phyloP scores from a whole-genome alignment of 2,888 invertebrate genomes.

The Chelonus formosanus region DNA sequence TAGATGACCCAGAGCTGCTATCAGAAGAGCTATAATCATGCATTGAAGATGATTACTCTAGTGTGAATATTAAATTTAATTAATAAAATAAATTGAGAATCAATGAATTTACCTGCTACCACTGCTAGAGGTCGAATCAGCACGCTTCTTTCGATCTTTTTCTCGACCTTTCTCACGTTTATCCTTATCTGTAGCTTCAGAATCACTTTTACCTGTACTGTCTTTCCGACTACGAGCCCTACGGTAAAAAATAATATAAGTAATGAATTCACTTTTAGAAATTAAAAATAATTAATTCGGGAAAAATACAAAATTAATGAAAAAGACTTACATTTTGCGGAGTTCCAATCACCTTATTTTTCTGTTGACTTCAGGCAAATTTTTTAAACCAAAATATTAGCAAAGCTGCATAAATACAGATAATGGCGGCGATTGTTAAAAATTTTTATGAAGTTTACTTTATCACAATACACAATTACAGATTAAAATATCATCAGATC shows the following conservation, averaged over 20 bases:
- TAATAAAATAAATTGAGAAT: background rate
- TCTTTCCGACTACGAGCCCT: conserved; percentile 81
- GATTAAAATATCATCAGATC: too few relatives aligned
- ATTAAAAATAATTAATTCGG: too few relatives aligned
- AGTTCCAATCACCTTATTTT: too few relatives aligned
- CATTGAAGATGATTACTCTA: too few relatives aligned
- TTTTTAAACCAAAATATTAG: background rate
- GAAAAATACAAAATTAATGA: too few relatives aligned
- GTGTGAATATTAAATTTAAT: too few relatives aligned
- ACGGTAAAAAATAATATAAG: conserved; percentile 7
- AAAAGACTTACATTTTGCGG: too few relatives aligned
- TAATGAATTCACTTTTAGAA: background rate
- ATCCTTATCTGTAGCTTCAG: conserved; percentile 76
- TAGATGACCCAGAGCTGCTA: conserved; percentile 74
- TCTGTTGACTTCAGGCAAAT: too few relatives aligned
- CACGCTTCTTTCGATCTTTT: conserved; percentile 74
- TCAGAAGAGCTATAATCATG: conserved; percentile 73
- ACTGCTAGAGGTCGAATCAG: conserved; percentile 82
- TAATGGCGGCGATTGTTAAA: conserved; percentile 16
- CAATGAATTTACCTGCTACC: conserved; percentile 74
- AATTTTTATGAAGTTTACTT: too few relatives aligned
- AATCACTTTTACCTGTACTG: conserved; percentile 66
- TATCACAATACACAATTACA: too few relatives aligned
- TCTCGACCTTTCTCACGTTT: conserved; percentile 73
- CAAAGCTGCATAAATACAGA: background rate